Evolutionary conservation across 2,113 vertebrate species (phyloP).

Genomic region (Equus quagga): DNA sequence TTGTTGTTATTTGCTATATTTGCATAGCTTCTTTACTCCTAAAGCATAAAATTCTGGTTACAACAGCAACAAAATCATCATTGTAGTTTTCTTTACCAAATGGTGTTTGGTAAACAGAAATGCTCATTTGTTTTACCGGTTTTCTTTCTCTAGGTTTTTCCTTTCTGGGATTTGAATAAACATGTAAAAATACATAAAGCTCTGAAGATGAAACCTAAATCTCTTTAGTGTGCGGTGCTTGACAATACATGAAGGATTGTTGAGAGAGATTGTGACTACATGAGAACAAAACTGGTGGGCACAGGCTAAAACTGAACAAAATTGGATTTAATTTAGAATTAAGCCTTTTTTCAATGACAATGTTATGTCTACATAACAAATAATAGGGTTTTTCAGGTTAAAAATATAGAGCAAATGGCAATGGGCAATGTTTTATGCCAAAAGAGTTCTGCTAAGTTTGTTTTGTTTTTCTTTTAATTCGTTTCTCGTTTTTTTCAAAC

Average conservation of each 20-base stretch:
- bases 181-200: conserved; percentile 68
- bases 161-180: conserved; percentile 58
- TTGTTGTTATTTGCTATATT: background rate
- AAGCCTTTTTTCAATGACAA: conserved; percentile 36
- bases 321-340: conserved; percentile 57
- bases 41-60: conserved; percentile 48
- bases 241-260: conserved; percentile 14
- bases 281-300: conserved; percentile 20
- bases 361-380: conserved; percentile 29
- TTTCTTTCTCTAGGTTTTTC: conserved; percentile 34
- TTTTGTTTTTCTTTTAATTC: conserved; percentile 35
- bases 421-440: conserved; percentile 17
- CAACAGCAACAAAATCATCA: conserved; percentile 13
- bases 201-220: conserved; percentile 67
- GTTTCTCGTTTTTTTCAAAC: conserved; percentile 65
- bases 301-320: background rate
- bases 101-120: conserved; percentile 41
- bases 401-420: conserved; percentile 46
- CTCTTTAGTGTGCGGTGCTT: conserved; percentile 49
- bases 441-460: conserved; percentile 13
- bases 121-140: conserved; percentile 58
- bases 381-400: conserved; percentile 4
- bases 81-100: conserved; percentile 45
- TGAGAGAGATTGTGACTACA: background rate
- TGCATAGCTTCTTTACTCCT: background rate